Evolutionary conservation across 2,797 vertebrate genomes (phyloP), one percentile per base, ranked within the genome.

Genomic region (Acanthurus lineatus): DNA sequence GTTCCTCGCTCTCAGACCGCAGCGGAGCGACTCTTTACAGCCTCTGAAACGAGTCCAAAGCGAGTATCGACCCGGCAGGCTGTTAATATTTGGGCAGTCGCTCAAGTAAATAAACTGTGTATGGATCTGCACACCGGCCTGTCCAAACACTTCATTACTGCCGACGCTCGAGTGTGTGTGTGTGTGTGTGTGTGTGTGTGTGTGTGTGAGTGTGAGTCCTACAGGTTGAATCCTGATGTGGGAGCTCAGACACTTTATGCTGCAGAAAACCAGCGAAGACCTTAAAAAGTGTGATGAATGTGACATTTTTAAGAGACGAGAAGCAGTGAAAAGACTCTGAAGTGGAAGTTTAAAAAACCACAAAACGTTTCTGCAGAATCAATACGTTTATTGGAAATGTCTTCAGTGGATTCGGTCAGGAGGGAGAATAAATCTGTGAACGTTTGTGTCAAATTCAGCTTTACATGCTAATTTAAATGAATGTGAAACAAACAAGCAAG

Each of bases 41-140:
- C 12, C 0, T 6, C 51, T 76, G 64, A 45, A 69, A 57, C 17
- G 35, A 44, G 7, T 76, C 74, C 66, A 57, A 16, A 58, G 8
- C 66, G 20, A 64, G 25, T n/a, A 61, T 25, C 38, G 48, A 68
- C 14, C 49, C 4, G 3, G 22, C 52, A 25, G 10, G 19, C 42
- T 54, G 51, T 9, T 54, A 16, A 47, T 63, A 15, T 54, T 38
- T 9, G 2, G 38, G 59, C 66, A 32, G 32, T 2, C 4, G 5
- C 59, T 54, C 54, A 16, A 38, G 11, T 8, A 45, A 61, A 78
- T 60, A 47, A 53, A 38, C 6, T 40, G 40, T 9, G 22, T 14
- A 3, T 45, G 66, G 17, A 69, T 64, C 20, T 22, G 14, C 22
- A n/a, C 20, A 19, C 38, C 38, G 12, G 35, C 32, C 3, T 40